phyloP scores from a whole-genome alignment of 2,113 vertebrate genomes.

The Chionomys nivalis region DNA sequence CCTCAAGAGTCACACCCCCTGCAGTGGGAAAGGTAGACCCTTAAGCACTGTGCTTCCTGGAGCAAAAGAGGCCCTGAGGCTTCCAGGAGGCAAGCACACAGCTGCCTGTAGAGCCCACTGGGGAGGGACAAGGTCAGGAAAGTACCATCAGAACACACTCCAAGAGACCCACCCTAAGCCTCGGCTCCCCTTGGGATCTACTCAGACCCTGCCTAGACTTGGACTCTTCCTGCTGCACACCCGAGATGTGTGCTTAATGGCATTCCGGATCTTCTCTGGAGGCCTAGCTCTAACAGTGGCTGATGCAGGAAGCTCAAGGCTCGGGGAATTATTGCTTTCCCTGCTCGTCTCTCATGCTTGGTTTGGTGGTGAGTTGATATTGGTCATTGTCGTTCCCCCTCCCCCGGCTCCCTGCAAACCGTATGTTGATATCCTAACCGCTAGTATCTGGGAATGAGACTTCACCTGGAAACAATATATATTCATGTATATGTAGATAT shows the following conservation, averaged over 20 bases:
- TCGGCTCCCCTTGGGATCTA: neutral
- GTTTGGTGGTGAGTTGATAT: neutral
- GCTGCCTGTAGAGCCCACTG: neutral
- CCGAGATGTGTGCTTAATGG: neutral
- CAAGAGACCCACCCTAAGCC: neutral
- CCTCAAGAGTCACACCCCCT: neutral
- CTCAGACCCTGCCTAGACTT: neutral
- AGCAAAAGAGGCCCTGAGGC: neutral
- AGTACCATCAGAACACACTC: neutral
- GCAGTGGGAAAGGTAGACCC: rapidly evolving
- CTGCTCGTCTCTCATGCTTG: neutral
- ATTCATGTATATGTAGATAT: too few relatives aligned
- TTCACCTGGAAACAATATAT: neutral
- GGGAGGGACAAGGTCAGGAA: neutral
- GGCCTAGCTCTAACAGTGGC: neutral
- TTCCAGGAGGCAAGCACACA: neutral
- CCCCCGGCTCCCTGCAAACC: too few relatives aligned
- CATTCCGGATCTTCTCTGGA: neutral
- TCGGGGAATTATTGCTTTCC: neutral
- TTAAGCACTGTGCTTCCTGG: too few relatives aligned
- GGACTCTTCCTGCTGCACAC: neutral
- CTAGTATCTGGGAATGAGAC: neutral
- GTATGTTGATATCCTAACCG: neutral
- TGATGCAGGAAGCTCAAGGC: neutral
- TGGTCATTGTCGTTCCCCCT: rapidly evolving